phyloP scores from a whole-genome alignment of 2,113 vertebrate genomes.

The Spea multiplicata region DNA sequence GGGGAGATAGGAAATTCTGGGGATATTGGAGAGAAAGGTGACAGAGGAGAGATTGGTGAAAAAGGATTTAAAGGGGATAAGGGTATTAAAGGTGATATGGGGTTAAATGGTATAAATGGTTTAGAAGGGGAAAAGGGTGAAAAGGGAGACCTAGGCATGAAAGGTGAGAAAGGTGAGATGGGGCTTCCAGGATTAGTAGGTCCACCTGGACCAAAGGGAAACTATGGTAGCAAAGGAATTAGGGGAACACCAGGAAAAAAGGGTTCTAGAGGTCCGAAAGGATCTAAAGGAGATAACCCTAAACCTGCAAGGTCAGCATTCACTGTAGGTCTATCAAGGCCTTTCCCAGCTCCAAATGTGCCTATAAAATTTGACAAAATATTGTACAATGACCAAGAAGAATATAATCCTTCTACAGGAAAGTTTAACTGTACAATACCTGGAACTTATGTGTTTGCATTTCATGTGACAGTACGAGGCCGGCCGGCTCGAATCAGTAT shows the following conservation, averaged over 20 bases:
- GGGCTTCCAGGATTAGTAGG: conserved; percentile 72
- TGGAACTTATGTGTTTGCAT: conserved; percentile 88
- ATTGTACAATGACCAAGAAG: conserved; percentile 81
- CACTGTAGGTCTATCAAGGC: conserved; percentile 84
- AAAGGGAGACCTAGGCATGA: conserved; percentile 72
- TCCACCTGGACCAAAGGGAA: conserved; percentile 72
- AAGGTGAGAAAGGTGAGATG: conserved; percentile 80
- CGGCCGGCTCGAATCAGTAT: conserved; percentile 82
- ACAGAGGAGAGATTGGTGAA: conserved; percentile 77
- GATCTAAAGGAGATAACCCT: conserved; percentile 66
- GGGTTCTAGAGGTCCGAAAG: conserved; percentile 82
- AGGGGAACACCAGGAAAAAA: conserved; percentile 81
- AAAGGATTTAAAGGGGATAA: conserved; percentile 74
- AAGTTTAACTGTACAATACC: conserved; percentile 86
- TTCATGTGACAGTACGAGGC: conserved; percentile 88
- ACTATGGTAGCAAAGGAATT: conserved; percentile 76
- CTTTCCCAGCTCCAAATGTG: conserved; percentile 83
- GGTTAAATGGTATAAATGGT: conserved; percentile 72
- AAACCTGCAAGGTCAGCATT: conserved; percentile 75
- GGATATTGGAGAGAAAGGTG: conserved; percentile 74
- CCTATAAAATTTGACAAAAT: conserved; percentile 89
- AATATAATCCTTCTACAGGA: conserved; percentile 76
- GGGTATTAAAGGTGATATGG: conserved; percentile 77
- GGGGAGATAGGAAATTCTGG: conserved; percentile 82
- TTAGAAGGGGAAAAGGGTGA: conserved; percentile 70